Evolutionary conservation across 2,888 invertebrate species (phyloP).

Genomic region (Drosophila lacicola): DNA sequence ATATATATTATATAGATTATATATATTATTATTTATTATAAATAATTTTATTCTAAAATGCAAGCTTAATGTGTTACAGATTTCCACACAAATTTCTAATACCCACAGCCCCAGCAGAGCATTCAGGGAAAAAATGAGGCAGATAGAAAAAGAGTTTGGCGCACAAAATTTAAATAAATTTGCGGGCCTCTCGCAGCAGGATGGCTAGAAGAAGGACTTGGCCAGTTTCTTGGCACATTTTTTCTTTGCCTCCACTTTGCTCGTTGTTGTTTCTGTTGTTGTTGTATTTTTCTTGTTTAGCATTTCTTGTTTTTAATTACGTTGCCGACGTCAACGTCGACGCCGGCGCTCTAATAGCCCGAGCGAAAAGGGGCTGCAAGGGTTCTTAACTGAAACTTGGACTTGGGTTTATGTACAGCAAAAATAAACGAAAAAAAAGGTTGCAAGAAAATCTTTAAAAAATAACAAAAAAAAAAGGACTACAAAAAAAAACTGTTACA

Average conservation of each 20-base stretch:
- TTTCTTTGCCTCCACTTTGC: conserved; percentile 18
- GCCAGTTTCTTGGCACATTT: conserved; percentile 72
- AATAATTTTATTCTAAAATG: too few relatives aligned
- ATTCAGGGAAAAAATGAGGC: conserved; percentile 7
- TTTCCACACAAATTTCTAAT: neutral
- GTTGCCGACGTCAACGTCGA: conserved; percentile 59
- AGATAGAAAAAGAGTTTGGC: conserved; percentile 56
- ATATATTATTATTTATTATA: too few relatives aligned
- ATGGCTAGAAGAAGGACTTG: conserved; percentile 23
- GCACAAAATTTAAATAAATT: conserved; percentile 72
- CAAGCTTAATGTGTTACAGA: too few relatives aligned
- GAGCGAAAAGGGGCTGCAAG: conserved; percentile 7
- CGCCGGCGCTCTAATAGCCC: conserved; percentile 63
- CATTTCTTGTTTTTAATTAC: conserved; percentile 77
- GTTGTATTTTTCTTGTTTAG: conserved; percentile 33
- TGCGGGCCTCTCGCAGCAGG: conserved; percentile 26
- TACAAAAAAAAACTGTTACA: conserved; percentile 52
- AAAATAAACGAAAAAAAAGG: conserved; percentile 48
- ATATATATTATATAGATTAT: too few relatives aligned
- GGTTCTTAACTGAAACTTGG: conserved; percentile 47
- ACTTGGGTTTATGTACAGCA: conserved; percentile 63
- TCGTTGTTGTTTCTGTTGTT: conserved; percentile 19
- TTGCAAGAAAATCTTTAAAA: conserved; percentile 51
- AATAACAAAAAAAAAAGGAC: conserved; percentile 1
- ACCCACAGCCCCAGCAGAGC: neutral